phyloP scores from a whole-genome alignment of 2,113 vertebrate species.

The Neogale vison region DNA sequence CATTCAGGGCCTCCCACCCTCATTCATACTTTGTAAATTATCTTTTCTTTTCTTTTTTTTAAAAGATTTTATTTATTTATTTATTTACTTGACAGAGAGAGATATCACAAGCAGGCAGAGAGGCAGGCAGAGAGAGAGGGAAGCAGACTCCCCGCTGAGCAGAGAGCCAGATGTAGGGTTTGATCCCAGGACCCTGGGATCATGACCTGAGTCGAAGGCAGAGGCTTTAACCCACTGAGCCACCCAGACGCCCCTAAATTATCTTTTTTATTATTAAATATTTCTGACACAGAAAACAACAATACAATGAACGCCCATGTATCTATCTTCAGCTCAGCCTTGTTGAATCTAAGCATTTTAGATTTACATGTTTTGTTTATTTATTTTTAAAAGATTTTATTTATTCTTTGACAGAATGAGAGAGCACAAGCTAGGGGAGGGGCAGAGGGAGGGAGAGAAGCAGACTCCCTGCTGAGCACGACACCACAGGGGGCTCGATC shows the following conservation, averaged over 20 bases:
- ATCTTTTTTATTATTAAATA: constrained; percentile 72
- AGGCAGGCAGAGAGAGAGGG: too few species aligned
- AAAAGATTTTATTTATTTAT: too few species aligned
- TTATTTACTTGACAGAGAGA: too few species aligned
- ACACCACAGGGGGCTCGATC: background rate
- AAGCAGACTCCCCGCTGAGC: too few species aligned
- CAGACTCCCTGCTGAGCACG: background rate
- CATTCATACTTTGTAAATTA: constrained; percentile 61
- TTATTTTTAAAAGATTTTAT: background rate
- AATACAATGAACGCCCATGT: constrained; percentile 47
- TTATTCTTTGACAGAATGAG: background rate
- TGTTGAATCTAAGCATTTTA: constrained; percentile 62
- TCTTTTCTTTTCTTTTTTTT: too few species aligned
- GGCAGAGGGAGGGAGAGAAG: background rate
- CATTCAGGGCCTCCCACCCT: background rate
- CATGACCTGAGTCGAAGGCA: too few species aligned
- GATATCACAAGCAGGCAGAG: too few species aligned
- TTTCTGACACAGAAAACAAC: constrained; percentile 57
- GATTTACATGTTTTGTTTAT: background rate
- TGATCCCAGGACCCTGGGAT: too few species aligned
- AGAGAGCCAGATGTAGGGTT: too few species aligned
- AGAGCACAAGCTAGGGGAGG: background rate
- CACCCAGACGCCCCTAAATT: background rate
- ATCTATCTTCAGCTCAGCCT: constrained; percentile 41
- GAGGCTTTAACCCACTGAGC: too few species aligned